Evolutionary conservation across 2,888 invertebrate species (phyloP).

Genomic region (Ennomos quercinarius): DNA sequence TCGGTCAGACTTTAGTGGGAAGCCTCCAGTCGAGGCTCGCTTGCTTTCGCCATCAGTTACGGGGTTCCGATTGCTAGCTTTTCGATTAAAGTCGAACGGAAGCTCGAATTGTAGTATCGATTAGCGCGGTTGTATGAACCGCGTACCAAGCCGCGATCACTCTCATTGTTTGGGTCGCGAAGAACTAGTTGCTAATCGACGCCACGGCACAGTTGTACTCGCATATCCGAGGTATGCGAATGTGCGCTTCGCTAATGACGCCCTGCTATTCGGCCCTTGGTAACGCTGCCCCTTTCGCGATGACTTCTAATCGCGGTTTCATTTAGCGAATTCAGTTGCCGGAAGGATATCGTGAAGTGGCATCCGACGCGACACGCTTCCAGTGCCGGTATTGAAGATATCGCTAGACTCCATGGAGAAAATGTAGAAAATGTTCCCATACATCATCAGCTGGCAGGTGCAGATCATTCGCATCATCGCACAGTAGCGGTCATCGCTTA

Average conservation of each 20-base stretch:
- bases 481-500: slow-evolving; percentile 63
- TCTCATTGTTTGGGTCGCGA: slow-evolving; percentile 80
- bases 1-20: slow-evolving; percentile 30
- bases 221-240: slow-evolving; percentile 67
- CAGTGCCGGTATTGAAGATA: slow-evolving; percentile 47
- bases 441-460: slow-evolving; percentile 79
- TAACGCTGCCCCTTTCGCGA: slow-evolving; percentile 42
- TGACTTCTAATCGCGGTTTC: slow-evolving; percentile 42
- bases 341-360: slow-evolving; percentile 33
- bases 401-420: slow-evolving; percentile 51
- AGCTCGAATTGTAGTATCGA: slow-evolving; percentile 69
- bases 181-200: slow-evolving; percentile 76
- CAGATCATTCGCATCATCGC: slow-evolving; percentile 60
- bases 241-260: slow-evolving; percentile 64
- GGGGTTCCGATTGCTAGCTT: slow-evolving; percentile 50
- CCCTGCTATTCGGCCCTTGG: slow-evolving; percentile 40
- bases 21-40: slow-evolving; percentile 52
- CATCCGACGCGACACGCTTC: slow-evolving; percentile 18
- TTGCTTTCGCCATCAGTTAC: slow-evolving; percentile 46
- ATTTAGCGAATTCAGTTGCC: slow-evolving; percentile 41
- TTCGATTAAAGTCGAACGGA: slow-evolving; percentile 60
- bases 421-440: slow-evolving; percentile 81
- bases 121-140: slow-evolving; percentile 61
- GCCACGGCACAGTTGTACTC: slow-evolving; percentile 63
- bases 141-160: slow-evolving; percentile 82